A percentile compares a stretch with the other conserved stretches of the same genome.
Conservation (phyloP, 1,140 invertebrate species). For the Cydia pomonella region DNA sequence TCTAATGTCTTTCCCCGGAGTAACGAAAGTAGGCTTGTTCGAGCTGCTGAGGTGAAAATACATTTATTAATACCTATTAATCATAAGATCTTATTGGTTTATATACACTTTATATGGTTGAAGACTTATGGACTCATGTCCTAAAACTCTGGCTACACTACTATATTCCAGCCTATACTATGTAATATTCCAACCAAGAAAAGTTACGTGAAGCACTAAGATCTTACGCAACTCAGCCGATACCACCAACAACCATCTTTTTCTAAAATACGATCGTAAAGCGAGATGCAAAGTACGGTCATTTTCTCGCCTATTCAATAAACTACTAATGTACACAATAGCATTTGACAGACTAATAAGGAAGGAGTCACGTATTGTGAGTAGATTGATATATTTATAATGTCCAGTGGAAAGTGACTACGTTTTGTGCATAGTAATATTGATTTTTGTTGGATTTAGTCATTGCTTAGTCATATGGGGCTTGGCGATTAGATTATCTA, state of each 20-base stretch:
- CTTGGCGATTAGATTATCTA: slow-evolving; percentile 11
- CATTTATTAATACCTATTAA: too few species aligned
- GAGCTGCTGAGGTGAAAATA: too few species aligned
- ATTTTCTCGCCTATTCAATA: slow-evolving; percentile 10
- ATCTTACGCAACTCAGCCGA: slow-evolving; percentile 1
- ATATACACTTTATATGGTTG: too few species aligned
- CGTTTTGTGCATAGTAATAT: slow-evolving; percentile 16
- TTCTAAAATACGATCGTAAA: neutral
- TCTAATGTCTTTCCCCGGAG: too few species aligned
- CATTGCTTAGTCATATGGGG: slow-evolving; percentile 22
- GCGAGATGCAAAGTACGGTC: neutral
- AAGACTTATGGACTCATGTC: too few species aligned
- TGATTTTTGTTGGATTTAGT: slow-evolving; percentile 25
- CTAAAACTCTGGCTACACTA: too few species aligned
- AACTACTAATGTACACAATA: slow-evolving; percentile 9
- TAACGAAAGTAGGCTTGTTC: too few species aligned
- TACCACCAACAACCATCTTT: neutral
- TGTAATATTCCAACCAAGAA: neutral
- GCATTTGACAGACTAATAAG: slow-evolving; percentile 10
- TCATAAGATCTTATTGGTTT: too few species aligned
- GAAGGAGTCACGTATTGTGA: slow-evolving; percentile 25
- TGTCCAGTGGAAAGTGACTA: slow-evolving; percentile 26
- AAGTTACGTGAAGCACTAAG: neutral
- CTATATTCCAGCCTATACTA: too few species aligned
- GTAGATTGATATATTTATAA: slow-evolving; percentile 28